Percentiles rank a stretch among this genome's conserved stretches.
Conservation (phyloP, 2,113 vertebrate genomes). For the Columba livia region DNA sequence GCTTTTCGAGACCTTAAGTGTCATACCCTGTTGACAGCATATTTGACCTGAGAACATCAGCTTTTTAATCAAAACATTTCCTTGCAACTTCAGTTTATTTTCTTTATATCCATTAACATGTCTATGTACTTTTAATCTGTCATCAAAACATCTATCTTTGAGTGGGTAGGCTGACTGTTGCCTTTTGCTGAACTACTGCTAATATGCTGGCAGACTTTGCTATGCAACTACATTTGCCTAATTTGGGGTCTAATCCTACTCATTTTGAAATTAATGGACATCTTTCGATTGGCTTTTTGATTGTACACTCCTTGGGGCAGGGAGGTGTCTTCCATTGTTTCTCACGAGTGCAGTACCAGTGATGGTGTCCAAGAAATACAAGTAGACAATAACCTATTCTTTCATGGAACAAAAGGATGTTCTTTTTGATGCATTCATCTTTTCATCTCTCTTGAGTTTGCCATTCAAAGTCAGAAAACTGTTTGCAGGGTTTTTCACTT, state of each 20-base stretch:
- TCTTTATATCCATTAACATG: conserved; percentile 32
- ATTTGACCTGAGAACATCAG: conserved; percentile 51
- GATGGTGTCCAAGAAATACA: conserved; percentile 5
- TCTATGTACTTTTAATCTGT: conserved; percentile 55
- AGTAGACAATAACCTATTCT: conserved; percentile 56
- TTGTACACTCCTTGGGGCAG: not conserved
- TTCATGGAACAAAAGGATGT: conserved; percentile 48
- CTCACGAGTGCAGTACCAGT: not conserved
- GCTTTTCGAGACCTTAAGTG: conserved; percentile 51
- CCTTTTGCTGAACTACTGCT: conserved; percentile 16
- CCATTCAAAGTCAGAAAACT: conserved; percentile 1
- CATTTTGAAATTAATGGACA: not conserved
- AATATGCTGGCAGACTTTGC: not conserved
- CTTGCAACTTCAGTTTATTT: conserved; percentile 53
- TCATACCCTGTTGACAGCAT: conserved; percentile 47
- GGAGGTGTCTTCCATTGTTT: conserved; percentile 40
- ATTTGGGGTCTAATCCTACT: conserved; percentile 1
- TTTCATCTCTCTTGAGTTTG: conserved; percentile 37
- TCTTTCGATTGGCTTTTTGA: not conserved
- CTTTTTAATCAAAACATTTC: conserved; percentile 53
- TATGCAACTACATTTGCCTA: not conserved
- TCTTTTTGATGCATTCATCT: conserved; percentile 46
- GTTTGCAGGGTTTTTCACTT: conserved; percentile 9
- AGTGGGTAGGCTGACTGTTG: not conserved
- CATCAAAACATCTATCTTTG: conserved; percentile 22